Evolutionary conservation across 2,113 vertebrate genomes (phyloP).

Genomic region (Ranitomeya imitator): DNA sequence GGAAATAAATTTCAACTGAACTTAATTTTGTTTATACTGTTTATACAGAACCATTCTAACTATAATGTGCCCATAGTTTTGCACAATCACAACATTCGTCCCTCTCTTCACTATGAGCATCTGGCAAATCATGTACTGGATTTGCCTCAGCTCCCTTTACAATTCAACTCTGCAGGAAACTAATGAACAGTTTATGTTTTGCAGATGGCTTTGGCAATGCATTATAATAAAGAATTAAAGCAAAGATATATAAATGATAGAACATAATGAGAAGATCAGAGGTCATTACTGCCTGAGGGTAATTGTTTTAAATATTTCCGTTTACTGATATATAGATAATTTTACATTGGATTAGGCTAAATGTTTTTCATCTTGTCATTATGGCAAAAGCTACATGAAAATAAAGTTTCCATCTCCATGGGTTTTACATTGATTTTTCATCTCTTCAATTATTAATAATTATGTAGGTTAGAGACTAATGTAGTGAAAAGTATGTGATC

Average conservation of each 20-base stretch:
- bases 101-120: not conserved
- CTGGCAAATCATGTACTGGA: not conserved
- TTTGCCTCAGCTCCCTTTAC: not conserved
- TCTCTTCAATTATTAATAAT: too few relatives aligned
- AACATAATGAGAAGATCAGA: not conserved
- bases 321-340: not conserved
- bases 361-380: not conserved
- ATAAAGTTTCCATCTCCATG: too few relatives aligned
- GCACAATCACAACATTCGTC: not conserved
- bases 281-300: not conserved
- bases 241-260: not conserved
- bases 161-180: slow-evolving; percentile 29
- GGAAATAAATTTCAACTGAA: too few relatives aligned
- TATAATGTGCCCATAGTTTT: not conserved
- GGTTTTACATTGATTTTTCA: too few relatives aligned
- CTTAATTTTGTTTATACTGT: too few relatives aligned
- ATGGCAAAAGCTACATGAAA: too few relatives aligned
- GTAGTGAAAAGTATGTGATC: too few relatives aligned
- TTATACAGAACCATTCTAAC: too few relatives aligned
- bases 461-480: too few relatives aligned
- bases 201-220: slow-evolving; percentile 2
- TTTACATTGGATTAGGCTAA: not conserved
- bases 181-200: slow-evolving; percentile 21
- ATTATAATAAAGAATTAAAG: not conserved
- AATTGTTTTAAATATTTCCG: not conserved